Percentiles rank a stretch among this genome's conserved stretches.
Conservation (phyloP, 1,140 invertebrate genomes). For the Elymnias hypermnestra region DNA sequence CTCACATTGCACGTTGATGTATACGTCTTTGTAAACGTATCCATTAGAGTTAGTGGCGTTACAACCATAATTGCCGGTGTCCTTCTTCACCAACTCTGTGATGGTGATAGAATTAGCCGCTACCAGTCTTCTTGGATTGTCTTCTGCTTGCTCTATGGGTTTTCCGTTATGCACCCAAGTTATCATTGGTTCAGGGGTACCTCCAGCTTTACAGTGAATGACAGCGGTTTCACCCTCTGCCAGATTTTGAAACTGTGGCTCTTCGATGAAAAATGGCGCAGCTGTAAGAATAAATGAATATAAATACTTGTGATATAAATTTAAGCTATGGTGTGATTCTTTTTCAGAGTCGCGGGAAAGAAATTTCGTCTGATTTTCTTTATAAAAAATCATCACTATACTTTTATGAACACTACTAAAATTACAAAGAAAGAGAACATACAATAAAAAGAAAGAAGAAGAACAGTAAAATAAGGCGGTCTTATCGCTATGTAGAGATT, state of each 20-base stretch:
- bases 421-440: too few species aligned
- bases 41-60: constrained; percentile 99
- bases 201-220: constrained; percentile 92
- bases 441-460: too few species aligned
- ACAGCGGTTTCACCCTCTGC: constrained; percentile 93
- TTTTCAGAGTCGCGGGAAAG: too few species aligned
- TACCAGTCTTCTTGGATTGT: constrained; percentile 84
- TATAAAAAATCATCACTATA: too few species aligned
- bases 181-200: constrained; percentile 92
- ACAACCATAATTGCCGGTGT: constrained; percentile 98
- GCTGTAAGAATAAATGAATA: constrained; percentile 72
- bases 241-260: constrained; percentile 91
- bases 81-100: constrained; percentile 87
- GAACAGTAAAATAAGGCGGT: too few species aligned
- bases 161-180: constrained; percentile 98
- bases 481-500: too few species aligned
- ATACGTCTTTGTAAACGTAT: constrained; percentile 98
- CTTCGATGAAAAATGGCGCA: constrained; percentile 93
- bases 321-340: too few species aligned
- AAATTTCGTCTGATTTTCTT: too few species aligned
- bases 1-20: constrained; percentile 92
- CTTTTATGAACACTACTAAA: too few species aligned
- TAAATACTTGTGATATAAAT: too few species aligned
- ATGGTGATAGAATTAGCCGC: constrained; percentile 88
- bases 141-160: constrained; percentile 85